phyloP scores from a whole-genome alignment of 2,113 vertebrate genomes.

The Megaptera novaeangliae region DNA sequence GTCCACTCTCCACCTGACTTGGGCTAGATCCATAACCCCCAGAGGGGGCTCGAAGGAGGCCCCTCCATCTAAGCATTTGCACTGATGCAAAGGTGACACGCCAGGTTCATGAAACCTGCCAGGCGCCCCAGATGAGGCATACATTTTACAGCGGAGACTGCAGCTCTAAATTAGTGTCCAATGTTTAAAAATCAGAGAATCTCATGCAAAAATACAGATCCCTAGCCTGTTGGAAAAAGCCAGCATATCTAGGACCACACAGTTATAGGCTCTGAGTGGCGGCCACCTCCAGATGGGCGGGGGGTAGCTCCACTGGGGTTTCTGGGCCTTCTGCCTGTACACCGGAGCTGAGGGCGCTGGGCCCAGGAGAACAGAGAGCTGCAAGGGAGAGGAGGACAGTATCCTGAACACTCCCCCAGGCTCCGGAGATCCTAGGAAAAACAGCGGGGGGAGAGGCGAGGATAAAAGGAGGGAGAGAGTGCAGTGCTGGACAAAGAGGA shows the following conservation, averaged over 20 bases:
- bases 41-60: background rate
- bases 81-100: background rate
- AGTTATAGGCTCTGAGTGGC: background rate
- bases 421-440: background rate
- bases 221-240: background rate
- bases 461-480: background rate
- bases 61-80: background rate
- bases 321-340: background rate
- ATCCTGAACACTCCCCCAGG: background rate
- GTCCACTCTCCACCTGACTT: no score
- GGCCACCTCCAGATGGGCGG: rapidly evolving
- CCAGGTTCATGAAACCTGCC: background rate
- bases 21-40: background rate
- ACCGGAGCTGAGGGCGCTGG: background rate
- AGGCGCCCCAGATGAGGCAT: background rate
- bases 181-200: background rate
- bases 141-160: background rate
- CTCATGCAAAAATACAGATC: background rate
- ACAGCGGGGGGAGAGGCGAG: background rate
- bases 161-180: background rate
- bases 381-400: background rate
- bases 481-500: background rate
- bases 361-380: background rate
- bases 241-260: no score
- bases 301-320: background rate